These are phyloP conservation scores for Crossaster papposus DNA, from an alignment of 53 echinoderm and acorn worm species.

Conservation along the genomic window DNA sequence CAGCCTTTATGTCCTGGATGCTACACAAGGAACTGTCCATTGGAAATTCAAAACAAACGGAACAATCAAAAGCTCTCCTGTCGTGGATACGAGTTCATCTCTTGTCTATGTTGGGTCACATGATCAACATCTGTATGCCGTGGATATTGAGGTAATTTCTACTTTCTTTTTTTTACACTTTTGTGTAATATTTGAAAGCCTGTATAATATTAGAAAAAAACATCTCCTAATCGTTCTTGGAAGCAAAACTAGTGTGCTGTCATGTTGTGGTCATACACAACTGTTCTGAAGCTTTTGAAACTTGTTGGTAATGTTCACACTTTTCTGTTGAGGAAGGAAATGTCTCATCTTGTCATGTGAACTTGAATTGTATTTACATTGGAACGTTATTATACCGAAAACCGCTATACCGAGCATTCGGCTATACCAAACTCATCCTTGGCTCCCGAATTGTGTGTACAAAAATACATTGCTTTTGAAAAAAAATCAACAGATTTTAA, in stretches of 20 bases:
- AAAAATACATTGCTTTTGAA: too few relatives aligned
- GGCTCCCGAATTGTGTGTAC: too few relatives aligned
- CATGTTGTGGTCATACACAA: background rate
- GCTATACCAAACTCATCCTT: too few relatives aligned
- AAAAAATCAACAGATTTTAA: too few relatives aligned
- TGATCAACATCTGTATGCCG: conserved; percentile 77
- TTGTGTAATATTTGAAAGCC: background rate
- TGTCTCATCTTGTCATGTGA: too few relatives aligned
- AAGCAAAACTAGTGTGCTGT: background rate
- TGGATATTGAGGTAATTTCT: conserved; percentile 69
- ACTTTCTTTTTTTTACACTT: background rate
- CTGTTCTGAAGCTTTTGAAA: too few relatives aligned
- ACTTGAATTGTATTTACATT: too few relatives aligned
- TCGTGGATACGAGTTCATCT: conserved; percentile 60
- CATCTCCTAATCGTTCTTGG: too few relatives aligned
- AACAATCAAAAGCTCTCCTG: conserved; percentile 88
- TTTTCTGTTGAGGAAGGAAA: too few relatives aligned
- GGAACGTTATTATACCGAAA: too few relatives aligned
- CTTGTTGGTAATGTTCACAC: too few relatives aligned
- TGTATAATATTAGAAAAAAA: background rate
- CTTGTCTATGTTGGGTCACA: conserved; percentile 88
- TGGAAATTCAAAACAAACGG: conserved; percentile 75
- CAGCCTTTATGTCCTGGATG: conserved; percentile 69
- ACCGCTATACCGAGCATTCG: too few relatives aligned
- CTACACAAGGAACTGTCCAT: conserved; percentile 44